Evolutionary conservation across 2,113 vertebrate genomes (phyloP), one percentile per base, ranked within the genome.

Genomic region (Laticauda colubrina): DNA sequence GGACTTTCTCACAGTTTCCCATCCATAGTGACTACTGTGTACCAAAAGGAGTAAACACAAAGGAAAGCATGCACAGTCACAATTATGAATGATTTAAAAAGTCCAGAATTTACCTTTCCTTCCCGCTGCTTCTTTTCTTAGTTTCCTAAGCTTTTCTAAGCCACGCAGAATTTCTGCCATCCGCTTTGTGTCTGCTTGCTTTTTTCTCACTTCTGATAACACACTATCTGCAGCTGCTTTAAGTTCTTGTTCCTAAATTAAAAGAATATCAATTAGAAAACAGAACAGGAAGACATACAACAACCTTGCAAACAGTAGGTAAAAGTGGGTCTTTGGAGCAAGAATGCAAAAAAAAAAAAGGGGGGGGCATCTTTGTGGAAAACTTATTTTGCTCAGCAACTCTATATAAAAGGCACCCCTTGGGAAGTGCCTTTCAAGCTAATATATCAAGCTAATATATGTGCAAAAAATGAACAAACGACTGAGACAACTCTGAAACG

Each of bases 91-190:
- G 51, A 6, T 59, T 59, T 5, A 2, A 3, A 61, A 88, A 81
- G 1, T 7, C 45, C 43, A 39, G 5, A 0, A 10, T 2, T 94
- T 89, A 99, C 99, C 99, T 98, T 98, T 99, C 92, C 98, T 98
- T n/a, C 95, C 98, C 0, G 99, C 99, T 0, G 99, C 99, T 93
- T 99, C 99, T 96, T 99, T 99, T 86, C 99, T 97, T 61, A 99
- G 98, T 59, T 98, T 98, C 91, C 98, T 97, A 61, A 99, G 97
- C 91, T 99, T 99, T 96, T 99, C 99, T 94, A 99, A 92, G 0
- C 98, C 98, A 0, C 95, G 97, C 53, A 99, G 97, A 93, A 99
- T 89, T 39, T 99, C 98, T 92, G 97, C 96, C 98, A 99, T 99
- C 95, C 98, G 98, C 95, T 99, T 99, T 0, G 98, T 97, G 3